Evolutionary conservation across 1,140 invertebrate genomes (phyloP).

Genomic region (Apis dorsata): DNA sequence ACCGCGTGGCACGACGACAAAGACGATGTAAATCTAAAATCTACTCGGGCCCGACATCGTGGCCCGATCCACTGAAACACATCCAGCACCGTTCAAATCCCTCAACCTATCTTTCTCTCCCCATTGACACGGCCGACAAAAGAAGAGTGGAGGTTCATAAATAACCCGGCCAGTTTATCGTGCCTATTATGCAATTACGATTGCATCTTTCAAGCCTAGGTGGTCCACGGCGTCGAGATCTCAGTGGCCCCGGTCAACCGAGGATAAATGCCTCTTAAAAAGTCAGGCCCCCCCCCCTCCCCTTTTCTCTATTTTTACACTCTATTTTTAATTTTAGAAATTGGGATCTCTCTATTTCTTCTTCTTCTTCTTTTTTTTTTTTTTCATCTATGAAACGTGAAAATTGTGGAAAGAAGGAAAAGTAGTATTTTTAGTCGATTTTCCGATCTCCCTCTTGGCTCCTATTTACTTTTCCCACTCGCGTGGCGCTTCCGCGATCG

Average conservation of each 20-base stretch:
- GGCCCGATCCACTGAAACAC: conserved; percentile 43
- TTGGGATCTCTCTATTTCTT: background rate
- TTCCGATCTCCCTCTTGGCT: background rate
- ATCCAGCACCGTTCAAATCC: conserved; percentile 61
- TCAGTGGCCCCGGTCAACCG: conserved; percentile 40
- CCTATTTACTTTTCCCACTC: background rate
- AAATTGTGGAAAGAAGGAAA: background rate
- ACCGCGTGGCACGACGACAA: conserved; percentile 46
- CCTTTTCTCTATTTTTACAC: background rate
- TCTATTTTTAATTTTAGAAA: background rate
- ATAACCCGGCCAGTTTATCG: conserved; percentile 75
- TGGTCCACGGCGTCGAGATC: conserved; percentile 70
- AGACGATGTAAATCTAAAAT: conserved; percentile 53
- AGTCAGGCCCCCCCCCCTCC: conserved; percentile 26
- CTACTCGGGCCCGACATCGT: conserved; percentile 42
- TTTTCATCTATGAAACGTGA: background rate
- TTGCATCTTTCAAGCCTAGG: conserved; percentile 75
- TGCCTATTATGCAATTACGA: conserved; percentile 79
- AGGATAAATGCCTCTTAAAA: conserved; percentile 65
- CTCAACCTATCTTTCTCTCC: conserved; percentile 36
- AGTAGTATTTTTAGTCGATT: background rate
- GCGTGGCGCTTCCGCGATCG: background rate
- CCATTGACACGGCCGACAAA: conserved; percentile 75
- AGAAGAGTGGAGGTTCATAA: conserved; percentile 72
- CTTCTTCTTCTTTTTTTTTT: too few species aligned